A percentile compares a stretch with the other conserved stretches of the same genome.
Conservation (phyloP, 2,113 vertebrate genomes). For the Etia nguti region DNA sequence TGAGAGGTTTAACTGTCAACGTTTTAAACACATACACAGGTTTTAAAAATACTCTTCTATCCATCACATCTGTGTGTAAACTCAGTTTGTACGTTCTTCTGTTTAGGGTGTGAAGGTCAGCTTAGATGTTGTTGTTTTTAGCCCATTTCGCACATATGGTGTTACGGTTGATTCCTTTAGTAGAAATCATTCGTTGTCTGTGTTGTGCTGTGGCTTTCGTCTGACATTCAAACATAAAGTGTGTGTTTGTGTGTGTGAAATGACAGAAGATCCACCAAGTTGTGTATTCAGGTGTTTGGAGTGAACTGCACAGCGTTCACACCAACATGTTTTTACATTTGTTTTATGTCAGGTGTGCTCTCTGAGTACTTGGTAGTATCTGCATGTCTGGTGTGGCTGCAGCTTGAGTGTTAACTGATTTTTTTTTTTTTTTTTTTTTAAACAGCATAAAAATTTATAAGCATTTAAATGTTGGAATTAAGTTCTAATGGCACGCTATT, state of each 20-base stretch:
- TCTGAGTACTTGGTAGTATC: neutral
- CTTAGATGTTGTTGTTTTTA: neutral
- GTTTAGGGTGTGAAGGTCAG: slow-evolving; percentile 35
- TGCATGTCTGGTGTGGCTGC: neutral
- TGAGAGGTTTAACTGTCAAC: neutral
- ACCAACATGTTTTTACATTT: neutral
- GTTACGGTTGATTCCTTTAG: neutral
- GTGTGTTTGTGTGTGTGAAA: neutral
- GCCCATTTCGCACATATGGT: neutral
- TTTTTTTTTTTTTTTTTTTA: neutral
- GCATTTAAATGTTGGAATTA: slow-evolving; percentile 53
- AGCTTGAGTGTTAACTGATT: neutral
- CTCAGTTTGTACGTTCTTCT: neutral
- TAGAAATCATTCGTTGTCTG: neutral
- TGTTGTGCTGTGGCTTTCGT: neutral
- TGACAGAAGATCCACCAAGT: neutral
- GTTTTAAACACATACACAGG: neutral
- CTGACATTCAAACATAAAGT: neutral
- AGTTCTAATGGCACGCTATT: slow-evolving; percentile 49
- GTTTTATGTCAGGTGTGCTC: neutral
- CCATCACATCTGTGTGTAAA: neutral
- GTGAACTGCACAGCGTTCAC: neutral
- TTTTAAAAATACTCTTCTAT: neutral
- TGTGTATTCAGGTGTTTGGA: neutral
- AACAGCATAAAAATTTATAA: slow-evolving; percentile 38